Conservation (phyloP, 2,888 invertebrate genomes). For the Idaea aversata region DNA sequence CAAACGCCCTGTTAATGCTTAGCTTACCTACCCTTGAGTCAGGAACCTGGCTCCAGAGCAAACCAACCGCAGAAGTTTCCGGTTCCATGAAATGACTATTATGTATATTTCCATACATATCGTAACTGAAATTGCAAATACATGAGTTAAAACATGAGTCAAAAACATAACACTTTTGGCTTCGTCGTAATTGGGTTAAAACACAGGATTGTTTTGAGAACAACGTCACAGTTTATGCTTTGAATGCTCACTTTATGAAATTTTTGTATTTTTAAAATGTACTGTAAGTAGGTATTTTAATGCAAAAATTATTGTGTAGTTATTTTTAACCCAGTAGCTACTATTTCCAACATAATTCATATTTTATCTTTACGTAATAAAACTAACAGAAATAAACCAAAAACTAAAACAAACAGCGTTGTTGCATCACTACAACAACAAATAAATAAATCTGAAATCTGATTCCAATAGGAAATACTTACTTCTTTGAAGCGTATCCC, state of each 20-base stretch:
- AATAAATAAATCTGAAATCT: background rate
- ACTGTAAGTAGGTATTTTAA: no score
- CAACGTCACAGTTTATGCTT: no score
- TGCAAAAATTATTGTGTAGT: no score
- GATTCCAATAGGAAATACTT: conserved; percentile 18
- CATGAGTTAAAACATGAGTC: background rate
- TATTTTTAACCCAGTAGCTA: no score
- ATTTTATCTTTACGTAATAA: no score
- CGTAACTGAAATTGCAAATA: conserved; percentile 52
- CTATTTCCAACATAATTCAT: no score
- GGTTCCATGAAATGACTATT: conserved; percentile 57
- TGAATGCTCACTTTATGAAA: no score
- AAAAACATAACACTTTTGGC: background rate
- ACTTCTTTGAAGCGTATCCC: conserved; percentile 54
- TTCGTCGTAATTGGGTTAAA: no score
- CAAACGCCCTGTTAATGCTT: conserved; percentile 18
- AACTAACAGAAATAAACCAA: no score
- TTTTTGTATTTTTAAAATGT: no score
- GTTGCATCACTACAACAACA: no score
- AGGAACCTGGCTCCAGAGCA: conserved; percentile 71
- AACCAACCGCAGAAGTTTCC: conserved; percentile 56
- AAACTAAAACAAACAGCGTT: background rate
- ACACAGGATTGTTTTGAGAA: no score
- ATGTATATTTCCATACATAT: conserved; percentile 47
- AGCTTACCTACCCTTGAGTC: conserved; percentile 70